These are phyloP conservation scores for Maconellicoccus hirsutus DNA, from an alignment of 1,140 invertebrate species.

Conservation along the genomic window DNA sequence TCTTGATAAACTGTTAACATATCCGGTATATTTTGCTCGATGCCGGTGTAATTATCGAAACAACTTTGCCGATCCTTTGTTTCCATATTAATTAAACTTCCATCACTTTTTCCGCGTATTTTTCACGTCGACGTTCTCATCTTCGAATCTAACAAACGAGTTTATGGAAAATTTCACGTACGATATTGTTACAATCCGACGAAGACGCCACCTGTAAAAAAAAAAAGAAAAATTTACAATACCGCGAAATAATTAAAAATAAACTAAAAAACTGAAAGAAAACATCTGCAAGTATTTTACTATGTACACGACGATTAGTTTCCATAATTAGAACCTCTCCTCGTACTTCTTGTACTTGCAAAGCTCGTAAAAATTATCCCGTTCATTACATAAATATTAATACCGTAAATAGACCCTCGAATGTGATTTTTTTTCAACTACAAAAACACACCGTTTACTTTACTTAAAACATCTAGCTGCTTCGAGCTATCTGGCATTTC, in stretches of 20 bases:
- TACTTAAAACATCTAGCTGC: slow-evolving; percentile 5
- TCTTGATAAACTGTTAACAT: background rate
- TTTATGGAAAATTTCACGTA: too few species aligned
- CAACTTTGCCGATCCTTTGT: background rate
- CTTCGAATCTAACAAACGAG: too few species aligned
- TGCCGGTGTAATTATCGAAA: background rate
- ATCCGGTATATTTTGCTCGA: slow-evolving; percentile 1
- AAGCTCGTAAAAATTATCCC: background rate
- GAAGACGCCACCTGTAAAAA: too few species aligned
- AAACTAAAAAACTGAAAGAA: too few species aligned
- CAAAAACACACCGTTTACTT: background rate
- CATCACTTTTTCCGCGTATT: background rate
- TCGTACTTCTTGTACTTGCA: background rate
- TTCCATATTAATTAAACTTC: background rate
- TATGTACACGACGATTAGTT: background rate
- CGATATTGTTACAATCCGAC: too few species aligned
- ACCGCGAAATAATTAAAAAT: too few species aligned
- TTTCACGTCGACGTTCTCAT: too few species aligned
- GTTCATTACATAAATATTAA: background rate
- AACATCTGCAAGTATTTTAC: too few species aligned
- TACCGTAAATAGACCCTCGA: background rate
- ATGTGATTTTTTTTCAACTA: background rate
- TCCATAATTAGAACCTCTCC: background rate
- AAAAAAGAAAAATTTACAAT: too few species aligned
- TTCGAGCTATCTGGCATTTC: background rate